Percentiles rank a stretch among this genome's conserved stretches.
Evolutionary conservation across 1,140 invertebrate species (phyloP).

Genomic region (Trachymyrmex septentrionalis): DNA sequence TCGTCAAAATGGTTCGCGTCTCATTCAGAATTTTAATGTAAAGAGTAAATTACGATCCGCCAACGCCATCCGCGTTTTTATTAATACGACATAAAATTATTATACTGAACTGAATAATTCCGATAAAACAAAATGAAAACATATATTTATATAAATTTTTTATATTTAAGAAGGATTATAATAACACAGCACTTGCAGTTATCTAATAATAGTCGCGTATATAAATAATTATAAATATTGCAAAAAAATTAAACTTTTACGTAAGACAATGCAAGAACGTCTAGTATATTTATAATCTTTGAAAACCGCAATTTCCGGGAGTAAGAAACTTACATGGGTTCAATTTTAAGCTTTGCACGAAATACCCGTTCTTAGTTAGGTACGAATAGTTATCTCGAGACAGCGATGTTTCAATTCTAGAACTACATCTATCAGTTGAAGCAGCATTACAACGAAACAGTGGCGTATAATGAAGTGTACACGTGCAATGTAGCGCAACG

Average conservation of each 20-base stretch:
- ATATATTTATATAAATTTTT: background rate
- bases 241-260: constrained; percentile 1
- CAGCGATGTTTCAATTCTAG: constrained; percentile 22
- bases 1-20: constrained; percentile 48
- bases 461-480: constrained; percentile 51
- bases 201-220: background rate
- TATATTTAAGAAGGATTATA: background rate
- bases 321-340: background rate
- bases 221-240: constrained; percentile 1
- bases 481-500: constrained; percentile 40
- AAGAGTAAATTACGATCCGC: constrained; percentile 38
- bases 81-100: constrained; percentile 4
- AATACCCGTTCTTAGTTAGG: constrained; percentile 13
- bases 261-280: background rate
- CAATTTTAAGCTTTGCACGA: constrained; percentile 33
- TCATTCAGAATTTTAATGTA: constrained; percentile 39
- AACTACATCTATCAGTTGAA: constrained; percentile 13
- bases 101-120: constrained; percentile 1
- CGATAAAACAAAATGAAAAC: background rate
- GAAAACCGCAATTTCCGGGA: background rate
- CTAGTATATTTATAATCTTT: background rate
- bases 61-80: constrained; percentile 12
- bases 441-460: constrained; percentile 45
- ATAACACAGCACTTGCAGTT: background rate
- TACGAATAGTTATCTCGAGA: constrained; percentile 47